These are phyloP conservation scores for Toxostoma redivivum DNA, from an alignment of 2,113 vertebrate species.

Conservation along the genomic window DNA sequence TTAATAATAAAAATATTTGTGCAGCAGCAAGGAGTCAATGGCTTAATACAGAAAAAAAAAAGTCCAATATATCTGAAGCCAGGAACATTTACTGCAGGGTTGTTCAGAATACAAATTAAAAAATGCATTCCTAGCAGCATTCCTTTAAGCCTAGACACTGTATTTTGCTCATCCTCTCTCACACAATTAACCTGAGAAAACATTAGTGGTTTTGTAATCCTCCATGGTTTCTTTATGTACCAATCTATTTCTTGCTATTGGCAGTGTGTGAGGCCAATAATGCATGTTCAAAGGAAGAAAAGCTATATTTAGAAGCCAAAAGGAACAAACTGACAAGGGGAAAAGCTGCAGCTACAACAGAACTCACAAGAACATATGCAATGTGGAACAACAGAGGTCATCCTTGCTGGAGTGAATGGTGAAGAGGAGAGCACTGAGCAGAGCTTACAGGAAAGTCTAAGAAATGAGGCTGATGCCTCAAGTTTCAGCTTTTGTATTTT, in stretches of 20 bases:
- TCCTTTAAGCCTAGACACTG: not conserved
- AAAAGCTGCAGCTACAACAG: not conserved
- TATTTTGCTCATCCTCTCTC: not conserved
- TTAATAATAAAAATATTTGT: not conserved
- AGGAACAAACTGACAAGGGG: not conserved
- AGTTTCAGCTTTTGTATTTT: not conserved
- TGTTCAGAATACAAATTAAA: not conserved
- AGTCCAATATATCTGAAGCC: not conserved
- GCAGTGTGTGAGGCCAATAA: not conserved
- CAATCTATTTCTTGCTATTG: not conserved
- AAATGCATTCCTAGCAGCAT: not conserved
- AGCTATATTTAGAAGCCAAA: not conserved
- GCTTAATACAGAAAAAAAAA: not conserved
- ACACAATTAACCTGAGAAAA: not conserved
- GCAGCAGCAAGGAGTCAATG: not conserved
- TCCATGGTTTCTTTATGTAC: not conserved
- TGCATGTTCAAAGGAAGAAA: not conserved
- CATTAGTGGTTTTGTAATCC: conserved; percentile 1
- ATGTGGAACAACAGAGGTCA: not conserved
- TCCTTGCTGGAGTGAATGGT: not conserved
- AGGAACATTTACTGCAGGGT: not conserved
- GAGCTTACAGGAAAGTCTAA: not conserved
- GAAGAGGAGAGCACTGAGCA: not conserved
- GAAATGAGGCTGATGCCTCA: not conserved
- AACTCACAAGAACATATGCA: not conserved